Percentiles rank a stretch among this genome's conserved stretches.
These are phyloP conservation scores for Pegoplata infirma DNA, from an alignment of 2,888 invertebrate species.

Conservation along the genomic window DNA sequence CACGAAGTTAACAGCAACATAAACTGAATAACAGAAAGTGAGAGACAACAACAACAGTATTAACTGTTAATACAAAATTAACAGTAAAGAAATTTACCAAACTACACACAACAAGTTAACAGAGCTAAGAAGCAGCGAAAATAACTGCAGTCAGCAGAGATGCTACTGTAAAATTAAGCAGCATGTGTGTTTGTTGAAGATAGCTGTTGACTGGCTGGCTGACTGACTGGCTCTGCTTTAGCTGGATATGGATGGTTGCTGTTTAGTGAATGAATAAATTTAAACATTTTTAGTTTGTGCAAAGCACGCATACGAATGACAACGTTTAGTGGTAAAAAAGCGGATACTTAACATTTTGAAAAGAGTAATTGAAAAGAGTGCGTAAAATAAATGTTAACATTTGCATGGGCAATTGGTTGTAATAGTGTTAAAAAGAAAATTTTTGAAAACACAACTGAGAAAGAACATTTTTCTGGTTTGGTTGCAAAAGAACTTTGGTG, in stretches of 20 bases:
- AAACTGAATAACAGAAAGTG: background rate
- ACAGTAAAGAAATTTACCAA: background rate
- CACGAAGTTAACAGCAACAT: background rate
- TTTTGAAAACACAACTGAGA: no score
- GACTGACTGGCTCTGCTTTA: background rate
- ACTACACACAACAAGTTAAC: no score
- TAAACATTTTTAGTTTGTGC: slow-evolving; percentile 62
- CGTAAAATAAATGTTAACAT: background rate
- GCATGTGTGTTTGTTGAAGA: slow-evolving; percentile 1
- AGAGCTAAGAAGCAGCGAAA: background rate
- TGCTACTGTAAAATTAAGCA: background rate
- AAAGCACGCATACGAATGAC: slow-evolving; percentile 65
- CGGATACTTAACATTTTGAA: slow-evolving; percentile 43
- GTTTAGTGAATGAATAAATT: slow-evolving; percentile 35
- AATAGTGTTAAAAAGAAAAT: background rate
- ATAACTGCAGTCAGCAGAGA: background rate
- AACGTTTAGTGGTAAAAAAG: slow-evolving; percentile 50
- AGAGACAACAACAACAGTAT: background rate
- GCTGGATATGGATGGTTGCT: slow-evolving; percentile 17
- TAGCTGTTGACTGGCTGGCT: background rate
- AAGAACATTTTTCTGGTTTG: no score
- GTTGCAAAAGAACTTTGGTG: background rate
- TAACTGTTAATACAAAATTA: background rate
- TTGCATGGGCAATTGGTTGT: background rate
- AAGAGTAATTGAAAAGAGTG: background rate